Percentiles rank a stretch among this genome's conserved stretches.
Evolutionary conservation across 2,888 invertebrate species (phyloP).

Genomic region (Agriopis aurantiaria): DNA sequence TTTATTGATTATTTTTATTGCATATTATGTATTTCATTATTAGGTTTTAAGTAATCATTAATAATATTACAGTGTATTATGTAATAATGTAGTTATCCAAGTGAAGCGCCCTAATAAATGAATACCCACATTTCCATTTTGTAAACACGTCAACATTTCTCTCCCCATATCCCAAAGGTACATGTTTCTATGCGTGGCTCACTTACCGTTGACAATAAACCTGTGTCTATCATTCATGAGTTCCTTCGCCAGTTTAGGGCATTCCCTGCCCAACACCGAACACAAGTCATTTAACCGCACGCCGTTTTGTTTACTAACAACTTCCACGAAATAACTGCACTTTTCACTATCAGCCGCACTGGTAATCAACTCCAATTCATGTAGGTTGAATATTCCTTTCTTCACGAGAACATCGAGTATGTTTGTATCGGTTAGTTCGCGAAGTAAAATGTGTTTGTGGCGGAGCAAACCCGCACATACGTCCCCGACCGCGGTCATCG

Average conservation of each 20-base stretch:
- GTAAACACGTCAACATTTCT: too few species aligned
- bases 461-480: conserved; percentile 88
- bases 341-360: conserved; percentile 81
- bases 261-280: conserved; percentile 87
- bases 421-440: conserved; percentile 88
- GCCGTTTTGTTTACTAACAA: conserved; percentile 88
- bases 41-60: too few species aligned
- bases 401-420: conserved; percentile 88
- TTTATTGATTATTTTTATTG: too few species aligned
- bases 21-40: too few species aligned
- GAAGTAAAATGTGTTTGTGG: conserved; percentile 87
- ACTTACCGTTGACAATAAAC: conserved; percentile 79
- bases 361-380: conserved; percentile 86
- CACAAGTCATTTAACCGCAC: conserved; percentile 88
- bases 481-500: conserved; percentile 83
- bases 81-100: too few species aligned
- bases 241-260: conserved; percentile 88
- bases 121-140: too few species aligned
- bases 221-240: conserved; percentile 87
- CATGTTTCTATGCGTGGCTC: neutral
- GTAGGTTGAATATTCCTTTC: conserved; percentile 87
- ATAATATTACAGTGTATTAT: too few species aligned
- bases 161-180: too few species aligned
- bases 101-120: too few species aligned
- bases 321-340: conserved; percentile 87